Evolutionary conservation across 2,113 vertebrate species (phyloP), one percentile per base, ranked within the genome.

Genomic region (Tor tambroides): DNA sequence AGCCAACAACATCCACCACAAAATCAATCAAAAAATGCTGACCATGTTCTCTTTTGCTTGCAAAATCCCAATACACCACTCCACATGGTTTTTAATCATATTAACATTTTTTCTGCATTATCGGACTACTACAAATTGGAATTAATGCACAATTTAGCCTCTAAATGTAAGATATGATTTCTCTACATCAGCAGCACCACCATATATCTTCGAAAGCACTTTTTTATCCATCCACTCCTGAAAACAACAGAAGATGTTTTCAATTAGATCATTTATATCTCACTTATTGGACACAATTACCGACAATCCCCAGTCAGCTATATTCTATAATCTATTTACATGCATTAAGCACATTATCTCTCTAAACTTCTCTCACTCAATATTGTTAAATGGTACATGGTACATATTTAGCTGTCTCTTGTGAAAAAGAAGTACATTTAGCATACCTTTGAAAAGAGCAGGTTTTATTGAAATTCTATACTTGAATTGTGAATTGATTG

Each of bases 11-110:
- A 49, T 38, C 17, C 6, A 80, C 19, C 38, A 74, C 38, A 75
- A 74, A 74, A 74, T 74, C 38, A 74, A 74, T 74, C 54, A 61
- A 6, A 80, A 59, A 41, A 38, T 38, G 30, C 49, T 61, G 78
- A 41, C 12, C 1, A 17, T 80, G 21, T n/a, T 59, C 3, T 75
- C 23, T 46, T 75, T 38, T 17, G 12, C 49, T 21, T n/a, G 6
- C 11, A 59, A 12, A 32, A 6, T 2, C 28, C 46, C 28, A 51
- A 77, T 77, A 76, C 41, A 51, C 15, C 11, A 76, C 23, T 32
- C 12, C n/a, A 51, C 41, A 77, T 5, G 49, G 1, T 56, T 28
- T 12, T 9, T 35, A 49, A 46, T 49, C 43, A 77, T 19, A 26
- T 46, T 49, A 49, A n/a, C 1, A 8, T 7, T 49, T 76, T 49